A percentile compares a stretch with the other conserved stretches of the same genome.
Conservation (phyloP, 2,888 invertebrate genomes). For the Gasteruption jaculator region DNA sequence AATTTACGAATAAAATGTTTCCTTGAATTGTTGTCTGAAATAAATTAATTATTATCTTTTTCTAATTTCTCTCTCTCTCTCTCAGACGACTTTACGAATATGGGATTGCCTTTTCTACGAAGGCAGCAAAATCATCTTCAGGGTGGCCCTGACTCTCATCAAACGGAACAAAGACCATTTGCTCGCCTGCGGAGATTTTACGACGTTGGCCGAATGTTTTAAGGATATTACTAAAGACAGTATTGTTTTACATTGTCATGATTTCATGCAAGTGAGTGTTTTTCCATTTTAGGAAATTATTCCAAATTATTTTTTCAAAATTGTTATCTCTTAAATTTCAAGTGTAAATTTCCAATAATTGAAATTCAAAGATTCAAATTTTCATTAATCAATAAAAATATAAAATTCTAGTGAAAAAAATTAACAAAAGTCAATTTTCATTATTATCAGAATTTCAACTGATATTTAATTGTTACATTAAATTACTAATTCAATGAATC, state of each 20-base stretch:
- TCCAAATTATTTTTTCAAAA: slow-evolving; percentile 10
- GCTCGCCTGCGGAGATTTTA: slow-evolving; percentile 74
- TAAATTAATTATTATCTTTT: slow-evolving; percentile 12
- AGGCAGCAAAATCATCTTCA: slow-evolving; percentile 87
- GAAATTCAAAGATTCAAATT: too few species aligned
- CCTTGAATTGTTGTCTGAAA: slow-evolving; percentile 7
- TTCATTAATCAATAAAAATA: too few species aligned
- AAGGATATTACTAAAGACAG: slow-evolving; percentile 76
- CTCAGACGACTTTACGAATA: slow-evolving; percentile 81
- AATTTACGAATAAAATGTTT: slow-evolving; percentile 12
- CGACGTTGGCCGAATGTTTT: slow-evolving; percentile 76
- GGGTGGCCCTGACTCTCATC: slow-evolving; percentile 82
- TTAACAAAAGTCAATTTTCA: slow-evolving; percentile 7
- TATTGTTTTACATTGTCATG: slow-evolving; percentile 78
- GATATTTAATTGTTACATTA: too few species aligned
- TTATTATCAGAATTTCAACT: slow-evolving; percentile 6
- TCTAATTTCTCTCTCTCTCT: slow-evolving; percentile 24
- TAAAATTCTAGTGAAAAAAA: too few species aligned
- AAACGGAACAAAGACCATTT: slow-evolving; percentile 68
- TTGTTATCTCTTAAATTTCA: too few species aligned
- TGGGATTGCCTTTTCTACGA: slow-evolving; percentile 96
- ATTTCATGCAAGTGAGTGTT: slow-evolving; percentile 74
- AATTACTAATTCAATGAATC: too few species aligned
- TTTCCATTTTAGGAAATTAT: slow-evolving; percentile 10
- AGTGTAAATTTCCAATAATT: too few species aligned